Evolutionary conservation across 2,797 vertebrate species (phyloP).

Genomic region (Notolepis coatsorum): DNA sequence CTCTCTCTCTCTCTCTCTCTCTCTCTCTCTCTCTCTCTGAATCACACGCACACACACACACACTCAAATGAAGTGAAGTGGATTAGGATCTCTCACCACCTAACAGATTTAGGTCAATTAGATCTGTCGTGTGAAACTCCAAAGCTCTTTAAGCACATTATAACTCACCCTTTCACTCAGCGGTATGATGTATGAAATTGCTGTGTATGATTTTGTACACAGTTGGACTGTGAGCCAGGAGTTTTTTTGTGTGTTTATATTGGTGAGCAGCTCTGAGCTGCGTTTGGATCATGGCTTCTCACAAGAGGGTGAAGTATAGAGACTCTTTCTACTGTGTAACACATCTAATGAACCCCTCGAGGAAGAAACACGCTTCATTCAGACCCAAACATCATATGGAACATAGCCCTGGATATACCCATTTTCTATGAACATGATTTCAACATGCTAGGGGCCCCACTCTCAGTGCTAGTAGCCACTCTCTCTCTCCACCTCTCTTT

Average conservation of each 20-base stretch:
- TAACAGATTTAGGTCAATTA: constrained; percentile 83
- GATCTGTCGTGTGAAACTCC: constrained; percentile 76
- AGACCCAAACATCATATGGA: background rate
- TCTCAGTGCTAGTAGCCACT: constrained; percentile 7
- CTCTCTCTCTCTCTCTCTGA: too few relatives aligned
- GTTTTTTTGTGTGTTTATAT: constrained; percentile 7
- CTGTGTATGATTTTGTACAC: constrained; percentile 2
- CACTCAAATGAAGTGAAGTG: constrained; percentile 61
- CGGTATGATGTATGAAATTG: constrained; percentile 26
- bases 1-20: too few relatives aligned
- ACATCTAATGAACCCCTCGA: background rate
- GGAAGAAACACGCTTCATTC: background rate
- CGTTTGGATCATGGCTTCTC: background rate
- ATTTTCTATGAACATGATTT: background rate
- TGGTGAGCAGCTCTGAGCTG: background rate
- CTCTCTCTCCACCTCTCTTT: constrained; percentile 37
- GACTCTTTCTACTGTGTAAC: background rate
- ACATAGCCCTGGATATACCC: constrained; percentile 4
- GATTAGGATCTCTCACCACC: constrained; percentile 76
- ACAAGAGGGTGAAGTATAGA: too few relatives aligned
- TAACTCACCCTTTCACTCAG: constrained; percentile 50
- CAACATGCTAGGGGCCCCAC: background rate
- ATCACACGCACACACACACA: constrained; percentile 4
- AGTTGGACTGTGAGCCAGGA: background rate
- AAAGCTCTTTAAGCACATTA: constrained; percentile 79